These are phyloP conservation scores for Eretmocerus hayati DNA, from an alignment of 2,888 invertebrate genomes.

Conservation along the genomic window DNA sequence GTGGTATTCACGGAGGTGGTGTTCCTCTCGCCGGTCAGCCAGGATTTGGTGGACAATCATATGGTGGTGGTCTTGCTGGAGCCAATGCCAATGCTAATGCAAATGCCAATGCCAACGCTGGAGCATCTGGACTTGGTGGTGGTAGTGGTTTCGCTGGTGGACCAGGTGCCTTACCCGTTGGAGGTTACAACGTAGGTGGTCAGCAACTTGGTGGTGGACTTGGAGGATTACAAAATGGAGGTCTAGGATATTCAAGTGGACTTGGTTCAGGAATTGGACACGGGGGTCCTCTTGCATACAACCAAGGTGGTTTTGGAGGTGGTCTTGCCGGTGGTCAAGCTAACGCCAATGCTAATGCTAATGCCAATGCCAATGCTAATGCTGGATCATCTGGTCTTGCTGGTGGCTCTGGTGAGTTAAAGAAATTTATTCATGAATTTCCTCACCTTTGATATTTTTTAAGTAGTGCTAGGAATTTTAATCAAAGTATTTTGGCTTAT, in stretches of 20 bases:
- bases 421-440: no score
- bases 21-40: no score
- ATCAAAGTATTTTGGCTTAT: no score
- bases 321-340: conserved; percentile 2
- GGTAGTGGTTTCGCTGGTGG: background rate
- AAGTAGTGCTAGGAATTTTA: no score
- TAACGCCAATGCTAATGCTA: conserved; percentile 20
- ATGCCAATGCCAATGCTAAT: conserved; percentile 18
- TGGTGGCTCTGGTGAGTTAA: background rate
- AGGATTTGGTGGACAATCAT: background rate
- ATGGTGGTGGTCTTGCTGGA: no score
- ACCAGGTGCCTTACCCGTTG: background rate
- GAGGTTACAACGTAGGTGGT: background rate
- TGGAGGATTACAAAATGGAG: background rate
- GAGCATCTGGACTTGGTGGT: conserved; percentile 3
- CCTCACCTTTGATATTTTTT: no score
- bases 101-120: conserved; percentile 16
- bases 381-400: conserved; percentile 4
- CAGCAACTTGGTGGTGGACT: background rate
- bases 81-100: no score
- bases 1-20: background rate
- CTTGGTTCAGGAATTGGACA: background rate
- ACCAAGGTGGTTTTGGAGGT: background rate
- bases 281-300: background rate
- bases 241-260: background rate